These are phyloP conservation scores for Caenorhabditis sp. DNA, from an alignment of 2,888 invertebrate genomes.

Conservation along the genomic window DNA sequence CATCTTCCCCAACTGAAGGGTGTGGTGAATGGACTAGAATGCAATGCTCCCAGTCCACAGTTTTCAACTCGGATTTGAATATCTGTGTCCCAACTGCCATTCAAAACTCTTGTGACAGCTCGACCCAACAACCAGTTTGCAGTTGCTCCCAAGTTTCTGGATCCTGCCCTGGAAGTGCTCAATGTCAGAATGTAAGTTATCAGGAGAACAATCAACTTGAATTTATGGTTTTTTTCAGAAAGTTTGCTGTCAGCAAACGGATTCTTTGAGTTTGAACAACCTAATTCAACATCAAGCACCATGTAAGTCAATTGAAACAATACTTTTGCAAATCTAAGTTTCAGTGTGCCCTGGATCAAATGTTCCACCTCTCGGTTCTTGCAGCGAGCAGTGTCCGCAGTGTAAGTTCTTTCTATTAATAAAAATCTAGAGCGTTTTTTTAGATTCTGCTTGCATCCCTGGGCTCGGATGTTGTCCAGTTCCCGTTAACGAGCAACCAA, in stretches of 20 bases:
- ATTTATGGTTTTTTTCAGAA: constrained; percentile 65
- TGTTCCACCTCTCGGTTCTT: constrained; percentile 73
- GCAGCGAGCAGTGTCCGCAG: constrained; percentile 71
- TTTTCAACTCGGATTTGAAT: constrained; percentile 58
- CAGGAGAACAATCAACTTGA: too few relatives aligned
- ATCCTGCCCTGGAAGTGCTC: constrained; percentile 74
- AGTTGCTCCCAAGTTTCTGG: constrained; percentile 69
- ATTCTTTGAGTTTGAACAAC: constrained; percentile 58
- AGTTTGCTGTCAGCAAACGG: constrained; percentile 74
- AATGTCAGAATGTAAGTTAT: constrained; percentile 69
- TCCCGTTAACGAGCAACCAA: constrained; percentile 67
- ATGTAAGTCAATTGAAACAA: too few relatives aligned
- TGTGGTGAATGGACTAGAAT: constrained; percentile 82
- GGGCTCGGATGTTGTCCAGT: constrained; percentile 74
- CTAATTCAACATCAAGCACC: constrained; percentile 72
- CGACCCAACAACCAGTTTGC: constrained; percentile 67
- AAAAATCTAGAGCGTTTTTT: constrained; percentile 31
- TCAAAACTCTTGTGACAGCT: constrained; percentile 54
- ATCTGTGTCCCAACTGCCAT: constrained; percentile 67
- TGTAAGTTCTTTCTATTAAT: constrained; percentile 39
- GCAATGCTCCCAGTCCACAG: constrained; percentile 76
- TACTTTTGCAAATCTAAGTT: background rate
- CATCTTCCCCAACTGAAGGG: constrained; percentile 73
- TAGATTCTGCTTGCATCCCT: constrained; percentile 75
- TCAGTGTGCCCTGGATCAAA: constrained; percentile 74